Base-by-base conservation (phyloP, 2,888 invertebrate genomes). In the Hirtodrosophila trivittata region DNA sequence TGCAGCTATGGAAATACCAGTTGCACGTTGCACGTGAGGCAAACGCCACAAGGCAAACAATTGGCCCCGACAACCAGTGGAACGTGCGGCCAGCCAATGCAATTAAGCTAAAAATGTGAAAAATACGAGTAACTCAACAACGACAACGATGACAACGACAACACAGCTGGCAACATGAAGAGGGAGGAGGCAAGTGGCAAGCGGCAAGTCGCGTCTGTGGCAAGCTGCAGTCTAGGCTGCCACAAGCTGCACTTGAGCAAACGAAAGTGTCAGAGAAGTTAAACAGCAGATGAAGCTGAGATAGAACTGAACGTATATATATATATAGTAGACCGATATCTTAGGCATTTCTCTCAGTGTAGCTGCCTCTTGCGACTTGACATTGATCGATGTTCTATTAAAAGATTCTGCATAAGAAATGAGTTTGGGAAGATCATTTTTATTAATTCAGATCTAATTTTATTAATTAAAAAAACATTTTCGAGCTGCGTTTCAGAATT, bases 71-170 rank as follows among this genome's bases (percentile, higher is more conserved):
- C 52, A 54, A 54, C 42, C 37, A 25, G 46, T 57, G 85, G 62
- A 77, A 85, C 87, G 85, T 85, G 87, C 83, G 73, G 74, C 80
- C 72, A 70, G 80, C 81, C 87, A 87, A 80, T 83, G 86, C 83
- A 83, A 83, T 83, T 87, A 83, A 72, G 75, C 72, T 76, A 75
- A 80, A 87, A 87, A 87, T 83, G 86, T 71, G 74, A 83, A 87
- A 83, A 80, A 83, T 65, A 74, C 62, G 42, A 63, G 52, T 47
- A 56, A 26, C 18, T n/a, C 37, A 51, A 18, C 32, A 41, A 8
- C 39, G 42, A 13, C 45, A 32, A 14, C 38, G 35, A 14, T 37
- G 45, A 28, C 45, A 45, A 12, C 41, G 13, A 28, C 28, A 12
- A 35, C 35, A 35, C n/a, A 9, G 13, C 14, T 12, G 47, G 6